Conservation (phyloP, 2,113 vertebrate species). For the Gavialis gangeticus region DNA sequence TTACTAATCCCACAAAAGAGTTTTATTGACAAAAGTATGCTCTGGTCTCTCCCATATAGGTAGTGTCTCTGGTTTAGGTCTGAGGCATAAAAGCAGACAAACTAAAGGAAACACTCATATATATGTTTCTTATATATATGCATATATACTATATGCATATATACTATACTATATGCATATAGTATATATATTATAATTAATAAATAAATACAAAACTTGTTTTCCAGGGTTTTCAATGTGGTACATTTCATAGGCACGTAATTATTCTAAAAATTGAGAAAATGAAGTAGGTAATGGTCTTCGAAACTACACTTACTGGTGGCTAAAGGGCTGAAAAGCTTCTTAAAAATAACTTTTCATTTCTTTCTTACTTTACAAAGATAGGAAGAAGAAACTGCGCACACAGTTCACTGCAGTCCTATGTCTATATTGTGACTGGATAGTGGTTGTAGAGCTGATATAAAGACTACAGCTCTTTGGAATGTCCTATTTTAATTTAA, state of each 20-base stretch:
- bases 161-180: too few relatives aligned
- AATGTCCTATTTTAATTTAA: conserved; percentile 74
- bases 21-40: conserved; percentile 31
- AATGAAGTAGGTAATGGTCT: background rate
- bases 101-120: background rate
- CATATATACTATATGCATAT: too few relatives aligned
- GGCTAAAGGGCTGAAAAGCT: conserved; percentile 23
- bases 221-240: conserved; percentile 19
- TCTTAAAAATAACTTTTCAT: conserved; percentile 39
- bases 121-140: too few relatives aligned
- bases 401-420: conserved; percentile 61
- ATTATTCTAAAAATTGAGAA: conserved; percentile 5
- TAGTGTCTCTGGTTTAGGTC: background rate
- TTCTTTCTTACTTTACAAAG: conserved; percentile 23
- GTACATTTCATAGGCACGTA: background rate
- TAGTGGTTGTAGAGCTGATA: conserved; percentile 74
- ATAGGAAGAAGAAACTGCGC: conserved; percentile 10
- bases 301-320: background rate
- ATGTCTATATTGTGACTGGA: conserved; percentile 65
- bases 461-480: conserved; percentile 72
- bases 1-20: conserved; percentile 44
- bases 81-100: background rate
- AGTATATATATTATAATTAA: too few relatives aligned
- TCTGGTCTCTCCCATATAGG: background rate
- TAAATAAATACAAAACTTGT: conserved; percentile 25